Evolutionary conservation across 2,888 invertebrate genomes (phyloP).

Genomic region (Chrysina gloriosa): DNA sequence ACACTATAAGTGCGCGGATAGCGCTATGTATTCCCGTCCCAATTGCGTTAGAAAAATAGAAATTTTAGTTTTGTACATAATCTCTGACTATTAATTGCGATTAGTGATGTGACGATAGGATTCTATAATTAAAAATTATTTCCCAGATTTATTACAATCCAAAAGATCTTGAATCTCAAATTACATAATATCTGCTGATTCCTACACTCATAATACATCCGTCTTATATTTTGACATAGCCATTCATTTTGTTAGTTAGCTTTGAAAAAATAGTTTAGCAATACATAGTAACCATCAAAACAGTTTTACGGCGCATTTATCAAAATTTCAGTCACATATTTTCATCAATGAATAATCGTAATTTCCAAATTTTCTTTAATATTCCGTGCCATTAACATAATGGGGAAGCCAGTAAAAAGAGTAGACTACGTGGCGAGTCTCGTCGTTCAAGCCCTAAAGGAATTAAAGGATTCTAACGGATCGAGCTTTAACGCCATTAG

Average conservation of each 20-base stretch:
- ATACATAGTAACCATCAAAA: slow-evolving; percentile 7
- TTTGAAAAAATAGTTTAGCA: slow-evolving; percentile 9
- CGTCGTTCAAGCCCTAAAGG: slow-evolving; percentile 8
- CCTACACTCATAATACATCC: too few relatives aligned
- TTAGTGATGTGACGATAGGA: too few relatives aligned
- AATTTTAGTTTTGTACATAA: too few relatives aligned
- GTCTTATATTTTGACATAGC: too few relatives aligned
- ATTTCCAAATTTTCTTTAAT: neutral
- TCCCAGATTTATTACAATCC: too few relatives aligned
- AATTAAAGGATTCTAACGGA: slow-evolving; percentile 28
- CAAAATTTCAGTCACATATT: slow-evolving; percentile 10
- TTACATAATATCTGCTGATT: too few relatives aligned
- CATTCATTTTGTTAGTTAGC: neutral
- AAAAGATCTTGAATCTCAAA: too few relatives aligned
- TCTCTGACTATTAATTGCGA: too few relatives aligned
- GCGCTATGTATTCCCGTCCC: too few relatives aligned
- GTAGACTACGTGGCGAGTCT: slow-evolving; percentile 11
- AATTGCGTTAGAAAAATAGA: too few relatives aligned
- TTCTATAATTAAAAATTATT: too few relatives aligned
- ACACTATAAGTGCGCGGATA: too few relatives aligned
- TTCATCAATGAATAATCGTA: neutral
- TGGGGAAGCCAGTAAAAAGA: neutral
- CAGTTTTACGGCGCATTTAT: neutral
- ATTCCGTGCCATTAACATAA: neutral
- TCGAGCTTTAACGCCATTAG: slow-evolving; percentile 22